phyloP scores from a whole-genome alignment of 2,888 invertebrate species.

The Branchipolynoe longqiensis region DNA sequence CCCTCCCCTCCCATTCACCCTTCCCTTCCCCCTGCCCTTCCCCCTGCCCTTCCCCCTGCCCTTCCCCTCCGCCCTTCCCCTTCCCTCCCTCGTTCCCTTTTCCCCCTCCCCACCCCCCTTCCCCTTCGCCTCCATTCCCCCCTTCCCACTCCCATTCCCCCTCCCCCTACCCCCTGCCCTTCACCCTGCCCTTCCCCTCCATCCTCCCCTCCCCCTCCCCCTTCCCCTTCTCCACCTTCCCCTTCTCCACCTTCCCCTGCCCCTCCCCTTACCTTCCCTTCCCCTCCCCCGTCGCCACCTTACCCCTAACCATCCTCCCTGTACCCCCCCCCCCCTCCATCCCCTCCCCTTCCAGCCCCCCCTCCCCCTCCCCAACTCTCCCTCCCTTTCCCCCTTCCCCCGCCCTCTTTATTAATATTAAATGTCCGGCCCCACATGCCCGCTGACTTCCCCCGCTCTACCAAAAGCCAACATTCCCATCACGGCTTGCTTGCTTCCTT shows the following conservation, averaged over 20 bases:
- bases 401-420: too few relatives aligned
- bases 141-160: background rate
- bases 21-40: slow-evolving; percentile 1
- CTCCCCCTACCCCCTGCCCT: background rate
- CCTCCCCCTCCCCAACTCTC: background rate
- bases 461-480: too few relatives aligned
- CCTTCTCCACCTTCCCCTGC: background rate
- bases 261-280: background rate
- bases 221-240: background rate
- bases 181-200: background rate
- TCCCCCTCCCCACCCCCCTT: background rate
- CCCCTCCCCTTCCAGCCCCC: background rate
- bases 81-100: background rate
- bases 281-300: background rate
- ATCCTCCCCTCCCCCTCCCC: background rate
- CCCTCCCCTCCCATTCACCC: too few relatives aligned
- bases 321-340: background rate
- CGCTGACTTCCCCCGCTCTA: too few relatives aligned
- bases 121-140: background rate
- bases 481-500: too few relatives aligned
- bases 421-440: too few relatives aligned
- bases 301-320: background rate
- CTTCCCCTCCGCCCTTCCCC: background rate
- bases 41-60: background rate
- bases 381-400: background rate